phyloP scores from a whole-genome alignment of 2,888 invertebrate species.

The Suillia variegata region DNA sequence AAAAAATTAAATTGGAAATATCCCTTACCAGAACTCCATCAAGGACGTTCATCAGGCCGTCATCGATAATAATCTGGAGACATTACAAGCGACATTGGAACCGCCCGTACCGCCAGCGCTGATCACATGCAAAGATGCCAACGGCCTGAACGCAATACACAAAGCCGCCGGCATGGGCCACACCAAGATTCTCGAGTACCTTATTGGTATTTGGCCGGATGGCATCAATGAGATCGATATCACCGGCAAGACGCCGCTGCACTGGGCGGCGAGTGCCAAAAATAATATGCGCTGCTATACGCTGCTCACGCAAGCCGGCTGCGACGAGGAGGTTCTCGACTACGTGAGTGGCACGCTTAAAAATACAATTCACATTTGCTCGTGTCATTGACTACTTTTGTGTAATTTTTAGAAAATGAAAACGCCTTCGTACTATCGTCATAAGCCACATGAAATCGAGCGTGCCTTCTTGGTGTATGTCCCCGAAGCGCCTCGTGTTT shows the following conservation, averaged over 20 bases:
- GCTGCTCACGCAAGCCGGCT: conserved; percentile 78
- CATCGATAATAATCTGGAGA: conserved; percentile 76
- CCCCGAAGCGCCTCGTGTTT: conserved; percentile 82
- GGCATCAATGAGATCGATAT: conserved; percentile 75
- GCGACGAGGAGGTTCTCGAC: conserved; percentile 82
- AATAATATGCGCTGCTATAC: conserved; percentile 80
- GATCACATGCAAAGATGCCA: conserved; percentile 76
- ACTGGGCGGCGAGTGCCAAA: conserved; percentile 82
- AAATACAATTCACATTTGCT: neutral
- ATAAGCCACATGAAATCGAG: conserved; percentile 78
- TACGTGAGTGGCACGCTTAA: conserved; percentile 67
- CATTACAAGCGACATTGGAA: conserved; percentile 69
- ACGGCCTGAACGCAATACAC: conserved; percentile 85
- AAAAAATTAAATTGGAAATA: neutral
- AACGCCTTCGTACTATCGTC: conserved; percentile 79
- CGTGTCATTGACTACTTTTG: conserved; percentile 1
- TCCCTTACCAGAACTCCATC: conserved; percentile 72
- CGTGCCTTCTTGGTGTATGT: conserved; percentile 70
- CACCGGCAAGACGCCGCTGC: conserved; percentile 85
- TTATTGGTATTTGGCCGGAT: conserved; percentile 72
- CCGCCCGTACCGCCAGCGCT: conserved; percentile 75
- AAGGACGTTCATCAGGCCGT: conserved; percentile 81
- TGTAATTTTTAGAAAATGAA: conserved; percentile 73
- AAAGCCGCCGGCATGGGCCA: conserved; percentile 87
- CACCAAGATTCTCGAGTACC: conserved; percentile 74